Evolutionary conservation across 1,140 invertebrate genomes (phyloP).

Genomic region (Listronotus oregonensis): DNA sequence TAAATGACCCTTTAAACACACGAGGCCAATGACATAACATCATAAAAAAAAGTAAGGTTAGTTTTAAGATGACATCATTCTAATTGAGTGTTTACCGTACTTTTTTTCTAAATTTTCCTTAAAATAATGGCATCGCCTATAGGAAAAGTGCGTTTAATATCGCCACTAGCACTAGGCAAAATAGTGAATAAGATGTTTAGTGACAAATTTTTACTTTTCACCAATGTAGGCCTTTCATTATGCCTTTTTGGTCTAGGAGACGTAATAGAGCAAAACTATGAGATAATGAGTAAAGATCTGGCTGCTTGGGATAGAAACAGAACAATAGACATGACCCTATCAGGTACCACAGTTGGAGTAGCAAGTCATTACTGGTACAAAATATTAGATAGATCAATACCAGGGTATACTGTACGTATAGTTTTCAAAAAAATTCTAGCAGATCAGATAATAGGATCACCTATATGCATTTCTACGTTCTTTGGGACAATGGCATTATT

Average conservation of each 20-base stretch:
- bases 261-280: conserved; percentile 82
- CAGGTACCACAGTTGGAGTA: conserved; percentile 78
- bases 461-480: conserved; percentile 80
- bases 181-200: conserved; percentile 62
- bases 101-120: too few species aligned
- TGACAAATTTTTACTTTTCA: conserved; percentile 77
- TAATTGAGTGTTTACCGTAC: too few species aligned
- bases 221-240: conserved; percentile 84
- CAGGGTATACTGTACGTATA: conserved; percentile 69
- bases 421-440: conserved; percentile 84
- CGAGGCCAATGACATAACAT: too few species aligned
- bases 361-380: conserved; percentile 87
- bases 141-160: too few species aligned
- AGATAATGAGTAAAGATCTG: conserved; percentile 69
- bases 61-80: too few species aligned
- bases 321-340: conserved; percentile 78
- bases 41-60: too few species aligned
- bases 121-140: too few species aligned
- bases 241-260: conserved; percentile 79
- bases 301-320: conserved; percentile 68
- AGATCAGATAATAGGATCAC: conserved; percentile 89
- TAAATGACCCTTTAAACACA: too few species aligned
- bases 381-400: conserved; percentile 70
- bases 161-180: too few species aligned
- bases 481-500: conserved; percentile 78